A percentile compares a stretch with the other conserved stretches of the same genome.
These are phyloP conservation scores for Odocoileus virginianus DNA, from an alignment of 2,113 vertebrate genomes.

Conservation along the genomic window DNA sequence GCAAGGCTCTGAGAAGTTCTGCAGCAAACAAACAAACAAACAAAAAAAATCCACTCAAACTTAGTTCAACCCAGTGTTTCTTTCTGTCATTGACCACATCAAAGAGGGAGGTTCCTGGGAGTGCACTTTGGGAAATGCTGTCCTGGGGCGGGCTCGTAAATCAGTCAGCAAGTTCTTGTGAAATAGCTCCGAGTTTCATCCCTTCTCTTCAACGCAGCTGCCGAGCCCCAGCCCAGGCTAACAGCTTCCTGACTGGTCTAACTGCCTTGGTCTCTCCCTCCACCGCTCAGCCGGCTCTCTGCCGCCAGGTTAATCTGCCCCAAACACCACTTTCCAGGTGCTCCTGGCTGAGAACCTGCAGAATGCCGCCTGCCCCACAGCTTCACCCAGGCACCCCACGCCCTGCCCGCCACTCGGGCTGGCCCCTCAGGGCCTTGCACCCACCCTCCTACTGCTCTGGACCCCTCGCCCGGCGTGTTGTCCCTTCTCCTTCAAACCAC, in stretches of 20 bases:
- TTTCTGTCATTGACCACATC: constrained; percentile 37
- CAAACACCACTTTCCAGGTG: constrained; percentile 28
- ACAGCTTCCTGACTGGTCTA: constrained; percentile 9
- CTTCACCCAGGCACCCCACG: not conserved
- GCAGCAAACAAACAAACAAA: not conserved
- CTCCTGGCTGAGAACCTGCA: not conserved
- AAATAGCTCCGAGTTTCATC: constrained; percentile 20
- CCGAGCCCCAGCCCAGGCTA: not conserved
- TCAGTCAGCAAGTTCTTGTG: constrained; percentile 35
- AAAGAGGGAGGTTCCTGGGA: constrained; percentile 27
- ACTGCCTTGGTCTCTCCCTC: not conserved
- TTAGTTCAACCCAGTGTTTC: not conserved
- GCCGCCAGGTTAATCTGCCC: constrained; percentile 3
- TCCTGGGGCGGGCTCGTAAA: constrained; percentile 35
- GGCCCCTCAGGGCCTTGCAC: not conserved
- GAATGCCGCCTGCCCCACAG: not conserved
- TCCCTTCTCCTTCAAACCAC: not conserved
- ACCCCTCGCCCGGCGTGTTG: not conserved
- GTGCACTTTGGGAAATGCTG: not conserved
- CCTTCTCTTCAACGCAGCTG: not conserved
- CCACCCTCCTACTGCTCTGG: too few relatives aligned
- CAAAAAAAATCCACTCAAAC: not conserved
- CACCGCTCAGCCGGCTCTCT: not conserved
- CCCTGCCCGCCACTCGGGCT: accelerated
- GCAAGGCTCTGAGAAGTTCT: constrained; percentile 10